Evolutionary conservation across 35 echinoderm and acorn worm species (phyloP), one percentile per base, ranked within the genome.

Genomic region (Lytechinus pictus): DNA sequence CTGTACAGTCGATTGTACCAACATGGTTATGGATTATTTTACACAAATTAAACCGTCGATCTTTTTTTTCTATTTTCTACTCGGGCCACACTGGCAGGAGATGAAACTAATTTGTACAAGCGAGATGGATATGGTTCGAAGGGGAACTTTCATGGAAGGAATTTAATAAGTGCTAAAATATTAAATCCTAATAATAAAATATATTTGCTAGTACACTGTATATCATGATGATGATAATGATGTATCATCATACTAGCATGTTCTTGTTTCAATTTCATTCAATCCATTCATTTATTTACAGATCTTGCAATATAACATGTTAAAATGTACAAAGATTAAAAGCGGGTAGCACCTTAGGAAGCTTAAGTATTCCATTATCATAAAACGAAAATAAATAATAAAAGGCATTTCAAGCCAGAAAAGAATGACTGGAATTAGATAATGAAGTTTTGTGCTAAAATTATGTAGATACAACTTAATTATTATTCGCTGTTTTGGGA

Each of bases 11-110:
- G 66, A 79, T 79, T 79, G 66, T 24, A 79, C 19, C 66, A 79
- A 79, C 66, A 79, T 79, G 66, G 66, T n/a, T 79, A 79, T 79
- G 66, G 66, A 79, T 79, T 79, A 14, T 79, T 79, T 79, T 24
- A 79, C 66, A 79, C 66, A 79, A 79, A 79, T 79, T 79, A 79
- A 79, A 79, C 66, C 66, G 66, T 79, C 21, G 4, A 79, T 79
- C 66, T 14, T 79, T 79, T 79, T 24, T 79, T 79, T 24, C 66
- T 24, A 24, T 24, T 24, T 44, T 44, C 2, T 44, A 44, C 33
- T 44, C 33, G 33, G 33, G 33, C 2, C 33, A 44, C 33, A 2
- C 33, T 24, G 66, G 66, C 66, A 79, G 3, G 19, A 79, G 66
- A 79, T 79, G 66, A 24, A 79, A 16, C 19, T 7, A 79, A 79